These are phyloP conservation scores for Bombus cullumanus DNA, from an alignment of 1,140 invertebrate species.

Conservation along the genomic window DNA sequence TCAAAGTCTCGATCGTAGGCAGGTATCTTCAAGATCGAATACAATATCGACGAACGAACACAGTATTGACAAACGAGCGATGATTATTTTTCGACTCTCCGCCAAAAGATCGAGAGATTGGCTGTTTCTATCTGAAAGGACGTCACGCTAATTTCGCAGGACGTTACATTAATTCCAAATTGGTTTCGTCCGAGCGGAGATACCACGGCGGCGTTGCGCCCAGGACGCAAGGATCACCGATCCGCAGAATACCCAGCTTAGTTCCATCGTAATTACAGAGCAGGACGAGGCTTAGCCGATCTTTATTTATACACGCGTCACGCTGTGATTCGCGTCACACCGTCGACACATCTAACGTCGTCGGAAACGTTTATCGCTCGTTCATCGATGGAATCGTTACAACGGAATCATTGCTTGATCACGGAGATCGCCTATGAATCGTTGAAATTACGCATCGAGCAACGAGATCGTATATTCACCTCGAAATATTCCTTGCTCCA, in stretches of 20 bases:
- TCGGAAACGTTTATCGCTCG: neutral
- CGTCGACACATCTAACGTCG: constrained; percentile 43
- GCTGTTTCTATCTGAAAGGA: constrained; percentile 55
- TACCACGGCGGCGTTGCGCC: constrained; percentile 51
- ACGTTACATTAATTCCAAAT: constrained; percentile 83
- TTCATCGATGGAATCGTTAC: neutral
- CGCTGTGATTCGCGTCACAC: constrained; percentile 57
- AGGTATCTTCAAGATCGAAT: neutral
- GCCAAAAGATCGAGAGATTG: constrained; percentile 27
- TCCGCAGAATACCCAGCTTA: constrained; percentile 81
- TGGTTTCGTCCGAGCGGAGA: constrained; percentile 77
- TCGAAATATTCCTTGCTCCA: neutral
- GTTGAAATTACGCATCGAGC: neutral
- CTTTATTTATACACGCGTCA: constrained; percentile 80
- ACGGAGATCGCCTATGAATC: no score
- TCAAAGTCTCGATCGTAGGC: neutral
- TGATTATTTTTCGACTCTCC: constrained; percentile 53
- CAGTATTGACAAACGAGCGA: no score
- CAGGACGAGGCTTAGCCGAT: constrained; percentile 79
- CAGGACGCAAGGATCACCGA: constrained; percentile 79
- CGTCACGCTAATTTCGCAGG: constrained; percentile 75
- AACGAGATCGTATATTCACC: neutral
- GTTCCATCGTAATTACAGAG: constrained; percentile 81
- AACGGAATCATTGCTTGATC: neutral
- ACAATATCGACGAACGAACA: neutral